These are phyloP conservation scores for Campylomormyrus numenius DNA, from an alignment of 2,113 vertebrate genomes.

Conservation along the genomic window DNA sequence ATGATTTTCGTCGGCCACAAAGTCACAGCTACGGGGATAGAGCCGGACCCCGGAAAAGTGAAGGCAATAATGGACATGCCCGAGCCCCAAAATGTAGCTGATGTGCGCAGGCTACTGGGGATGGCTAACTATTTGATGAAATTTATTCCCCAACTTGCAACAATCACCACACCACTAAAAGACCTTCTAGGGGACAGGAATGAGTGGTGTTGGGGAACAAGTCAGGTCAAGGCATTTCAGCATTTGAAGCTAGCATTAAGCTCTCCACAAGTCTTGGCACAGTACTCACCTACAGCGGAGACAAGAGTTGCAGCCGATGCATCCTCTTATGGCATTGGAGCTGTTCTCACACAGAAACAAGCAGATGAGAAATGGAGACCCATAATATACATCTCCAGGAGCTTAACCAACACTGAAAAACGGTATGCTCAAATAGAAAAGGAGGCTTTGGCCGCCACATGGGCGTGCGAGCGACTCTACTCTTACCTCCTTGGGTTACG, in stretches of 20 bases:
- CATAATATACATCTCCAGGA: not conserved
- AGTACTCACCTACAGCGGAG: not conserved
- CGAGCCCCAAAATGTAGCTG: slow-evolving; percentile 11
- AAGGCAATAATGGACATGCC: slow-evolving; percentile 2
- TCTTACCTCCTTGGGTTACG: slow-evolving; percentile 17
- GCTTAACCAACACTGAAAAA: not conserved
- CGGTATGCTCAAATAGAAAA: slow-evolving; percentile 11
- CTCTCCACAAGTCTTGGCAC: not conserved
- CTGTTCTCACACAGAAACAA: not conserved
- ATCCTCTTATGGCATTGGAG: not conserved
- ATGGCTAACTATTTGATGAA: slow-evolving; percentile 28
- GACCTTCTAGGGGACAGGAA: not conserved
- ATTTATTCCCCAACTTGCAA: slow-evolving; percentile 13
- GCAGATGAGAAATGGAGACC: not conserved
- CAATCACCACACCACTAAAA: too few species aligned
- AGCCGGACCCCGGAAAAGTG: slow-evolving; percentile 21
- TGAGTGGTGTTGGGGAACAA: not conserved
- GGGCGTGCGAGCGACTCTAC: slow-evolving; percentile 5
- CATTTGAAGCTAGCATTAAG: not conserved
- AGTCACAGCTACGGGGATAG: slow-evolving; percentile 12
- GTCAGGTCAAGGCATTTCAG: not conserved
- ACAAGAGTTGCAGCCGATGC: not conserved
- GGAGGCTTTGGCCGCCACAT: slow-evolving; percentile 21
- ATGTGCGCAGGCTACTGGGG: slow-evolving; percentile 18
- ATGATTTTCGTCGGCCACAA: slow-evolving; percentile 9